Evolutionary conservation across 2,113 vertebrate species (phyloP), one percentile per base, ranked within the genome.

Genomic region (Montifringilla adamsi): DNA sequence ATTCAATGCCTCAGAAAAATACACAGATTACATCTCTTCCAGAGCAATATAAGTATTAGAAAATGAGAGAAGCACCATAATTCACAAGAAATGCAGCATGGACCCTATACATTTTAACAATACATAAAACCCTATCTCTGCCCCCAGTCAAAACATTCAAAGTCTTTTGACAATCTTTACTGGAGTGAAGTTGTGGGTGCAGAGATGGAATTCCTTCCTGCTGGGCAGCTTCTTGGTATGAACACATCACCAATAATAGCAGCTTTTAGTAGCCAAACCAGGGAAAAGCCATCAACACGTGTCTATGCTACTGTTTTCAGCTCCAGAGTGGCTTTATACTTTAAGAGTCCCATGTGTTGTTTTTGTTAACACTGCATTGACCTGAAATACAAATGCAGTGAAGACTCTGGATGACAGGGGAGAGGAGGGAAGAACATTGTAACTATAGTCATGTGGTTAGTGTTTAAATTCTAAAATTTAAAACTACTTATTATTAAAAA

Each of bases 401-500:
- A 94, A 39, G 84, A 82, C 88, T 94, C 93, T 64, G 94, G 89
- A 53, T 64, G 62, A 27, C 28, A 72, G 31, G 52, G 31, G 43
- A 79, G 85, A 95, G 33, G 47, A 89, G 67, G 91, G 94, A 96
- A 96, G 97, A 97, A 98, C 93, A 30, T 93, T 82, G 50, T 92
- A 95, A 96, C 96, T 94, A 95, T 93, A 83, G 72, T 97, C 95
- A 96, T 90, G 94, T 94, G 94, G 96, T 98, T 98, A 98, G 97
- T 98, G 97, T 98, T 98, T 94, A 97, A 97, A 95, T 88, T 96
- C 97, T 98, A 98, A 97, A 98, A 97, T 96, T 96, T 97, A 96
- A 96, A 98, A 97, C 96, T 97, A 96, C 95, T 95, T 95, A 98
- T 98, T 98, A 97, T 98, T 98, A 98, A 99, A 99, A 98, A 98